These are phyloP conservation scores for Huso huso DNA, from an alignment of 2,797 vertebrate species.

Conservation along the genomic window DNA sequence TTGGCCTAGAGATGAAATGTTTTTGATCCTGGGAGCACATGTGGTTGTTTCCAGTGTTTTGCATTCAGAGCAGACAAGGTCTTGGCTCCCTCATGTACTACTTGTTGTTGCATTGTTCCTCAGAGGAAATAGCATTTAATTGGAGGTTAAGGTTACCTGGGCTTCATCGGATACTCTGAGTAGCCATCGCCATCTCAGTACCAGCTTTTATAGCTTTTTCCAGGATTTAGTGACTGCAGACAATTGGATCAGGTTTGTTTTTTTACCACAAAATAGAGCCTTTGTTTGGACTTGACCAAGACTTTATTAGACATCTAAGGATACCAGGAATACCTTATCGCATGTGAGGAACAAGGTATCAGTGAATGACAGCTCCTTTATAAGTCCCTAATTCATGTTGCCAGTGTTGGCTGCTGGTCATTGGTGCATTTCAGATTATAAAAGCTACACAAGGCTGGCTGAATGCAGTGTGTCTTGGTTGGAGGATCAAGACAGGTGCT, in stretches of 20 bases:
- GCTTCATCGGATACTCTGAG: slow-evolving; percentile 26
- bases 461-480: slow-evolving; percentile 1
- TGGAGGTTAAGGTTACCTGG: slow-evolving; percentile 34
- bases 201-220: slow-evolving; percentile 30
- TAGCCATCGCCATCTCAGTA: slow-evolving; percentile 28
- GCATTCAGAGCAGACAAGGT: slow-evolving; percentile 26
- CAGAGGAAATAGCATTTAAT: slow-evolving; percentile 44
- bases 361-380: slow-evolving; percentile 9
- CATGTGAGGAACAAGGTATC: slow-evolving; percentile 19
- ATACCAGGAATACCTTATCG: slow-evolving; percentile 23
- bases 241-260: slow-evolving; percentile 16
- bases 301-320: slow-evolving; percentile 23
- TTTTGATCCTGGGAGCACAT: slow-evolving; percentile 14
- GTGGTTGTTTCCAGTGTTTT: slow-evolving; percentile 15
- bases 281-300: slow-evolving; percentile 34
- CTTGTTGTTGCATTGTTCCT: slow-evolving; percentile 35
- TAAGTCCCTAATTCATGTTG: slow-evolving; percentile 4
- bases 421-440: slow-evolving; percentile 1
- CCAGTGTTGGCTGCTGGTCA: slow-evolving; percentile 15
- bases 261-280: slow-evolving; percentile 37
- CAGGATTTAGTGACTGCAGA: slow-evolving; percentile 27
- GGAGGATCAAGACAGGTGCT: slow-evolving; percentile 14
- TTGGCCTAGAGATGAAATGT: slow-evolving; percentile 19
- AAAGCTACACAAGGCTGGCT: slow-evolving; percentile 15
- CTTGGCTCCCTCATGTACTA: slow-evolving; percentile 31